phyloP scores from a whole-genome alignment of 1,140 invertebrate genomes.

The Penaeus japonicus region DNA sequence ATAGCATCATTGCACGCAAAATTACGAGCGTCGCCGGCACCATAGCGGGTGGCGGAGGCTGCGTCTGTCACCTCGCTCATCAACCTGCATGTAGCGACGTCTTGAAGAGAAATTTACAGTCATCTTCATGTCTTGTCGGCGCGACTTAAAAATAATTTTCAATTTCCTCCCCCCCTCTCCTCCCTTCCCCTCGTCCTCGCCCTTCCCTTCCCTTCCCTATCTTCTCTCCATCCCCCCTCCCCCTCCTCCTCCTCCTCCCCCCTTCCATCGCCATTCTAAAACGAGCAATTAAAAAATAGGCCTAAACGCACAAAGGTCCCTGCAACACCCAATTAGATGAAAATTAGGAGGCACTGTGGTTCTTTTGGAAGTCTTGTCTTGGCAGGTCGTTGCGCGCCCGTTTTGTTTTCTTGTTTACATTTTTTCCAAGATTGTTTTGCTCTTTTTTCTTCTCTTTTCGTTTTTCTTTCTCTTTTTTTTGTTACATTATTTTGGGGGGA shows the following conservation, averaged over 20 bases:
- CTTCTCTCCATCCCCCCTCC: background rate
- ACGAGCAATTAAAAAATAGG: slow-evolving; percentile 40
- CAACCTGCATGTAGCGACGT: background rate
- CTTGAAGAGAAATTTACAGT: slow-evolving; percentile 11
- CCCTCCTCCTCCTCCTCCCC: background rate
- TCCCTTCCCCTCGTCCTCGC: too few species aligned
- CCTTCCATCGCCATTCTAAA: slow-evolving; percentile 13
- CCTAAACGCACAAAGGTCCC: slow-evolving; percentile 29
- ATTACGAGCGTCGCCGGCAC: too few species aligned
- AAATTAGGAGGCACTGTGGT: slow-evolving; percentile 33
- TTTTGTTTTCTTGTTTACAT: background rate
- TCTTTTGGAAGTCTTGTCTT: slow-evolving; percentile 7
- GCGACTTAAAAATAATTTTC: slow-evolving; percentile 38
- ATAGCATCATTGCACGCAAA: too few species aligned
- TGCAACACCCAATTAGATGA: slow-evolving; percentile 43
- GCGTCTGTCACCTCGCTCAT: too few species aligned
- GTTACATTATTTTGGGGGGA: too few species aligned
- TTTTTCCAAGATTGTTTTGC: background rate
- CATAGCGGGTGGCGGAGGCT: too few species aligned
- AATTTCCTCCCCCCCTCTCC: slow-evolving; percentile 6
- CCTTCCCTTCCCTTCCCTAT: too few species aligned
- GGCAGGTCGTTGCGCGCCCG: too few species aligned
- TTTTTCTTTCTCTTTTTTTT: background rate
- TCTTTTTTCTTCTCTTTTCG: slow-evolving; percentile 6
- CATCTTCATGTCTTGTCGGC: slow-evolving; percentile 2